Base-by-base conservation (phyloP, 2,113 vertebrate genomes). In the Stigmatopora argus region DNA sequence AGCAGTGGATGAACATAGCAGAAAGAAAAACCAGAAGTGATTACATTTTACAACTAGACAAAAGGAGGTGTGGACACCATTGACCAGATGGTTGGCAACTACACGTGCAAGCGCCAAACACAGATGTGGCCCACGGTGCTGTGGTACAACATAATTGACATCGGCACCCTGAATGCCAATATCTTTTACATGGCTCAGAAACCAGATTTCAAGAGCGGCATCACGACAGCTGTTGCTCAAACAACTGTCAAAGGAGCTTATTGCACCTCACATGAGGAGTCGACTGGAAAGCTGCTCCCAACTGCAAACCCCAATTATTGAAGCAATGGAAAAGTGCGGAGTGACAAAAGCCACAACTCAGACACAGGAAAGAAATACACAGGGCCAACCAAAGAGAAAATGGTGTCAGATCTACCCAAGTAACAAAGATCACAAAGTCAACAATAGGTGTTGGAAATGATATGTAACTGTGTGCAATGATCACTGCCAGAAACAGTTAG, bases 141-240 rank as follows among this genome's bases (percentile, higher is more conserved):
- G 53, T 62, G 59, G 51, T 57, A 73, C 59, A 57, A 69, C 53
- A 61, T 64, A 3, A 9, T 74, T 44, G 66, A 74, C 53, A 35
- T 62, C 7, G 52, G 38, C 59, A 64, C 65, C 35, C 53, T 64
- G 35, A 62, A 69, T 69, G 38, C 66, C 35, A 58, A 68, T 23
- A 46, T 44, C 47, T 57, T 69, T 53, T 69, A 47, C 60, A 69
- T 17, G 26, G 14, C 64, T 47, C 62, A 68, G 53, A 66, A 57
- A 41, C 71, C 61, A 21, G 61, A 47, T 47, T 18, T 62, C 44
- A 38, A 62, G n/a, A 26, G 2, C 3, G 44, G 61, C 13, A 47
- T 62, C 61, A 63, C 45, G 9, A 47, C 19, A 4, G 44, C 44
- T 21, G 19, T 62, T 26, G 35, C 41, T 62, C 41, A 62, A 31